Evolutionary conservation across 92 coral and sea anemone genomes (phyloP).

Genomic region (Epizoanthus ramosus): DNA sequence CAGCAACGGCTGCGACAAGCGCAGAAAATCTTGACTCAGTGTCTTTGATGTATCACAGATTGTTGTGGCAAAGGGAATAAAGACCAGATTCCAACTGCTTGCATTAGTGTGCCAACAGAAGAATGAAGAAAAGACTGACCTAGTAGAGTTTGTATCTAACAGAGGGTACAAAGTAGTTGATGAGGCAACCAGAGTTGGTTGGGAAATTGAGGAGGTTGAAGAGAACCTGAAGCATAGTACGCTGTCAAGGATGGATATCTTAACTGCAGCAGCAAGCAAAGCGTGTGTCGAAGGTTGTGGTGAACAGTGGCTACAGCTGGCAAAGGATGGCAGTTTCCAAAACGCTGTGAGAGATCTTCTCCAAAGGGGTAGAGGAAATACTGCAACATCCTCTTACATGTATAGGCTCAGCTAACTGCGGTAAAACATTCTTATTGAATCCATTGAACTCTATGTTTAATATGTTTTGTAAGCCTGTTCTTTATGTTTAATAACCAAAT

Average conservation of each 20-base stretch:
- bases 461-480: no score
- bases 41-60: slow-evolving; percentile 45
- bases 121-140: slow-evolving; percentile 21
- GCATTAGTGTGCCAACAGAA: slow-evolving; percentile 37
- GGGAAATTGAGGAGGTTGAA: slow-evolving; percentile 43
- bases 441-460: no score
- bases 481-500: no score
- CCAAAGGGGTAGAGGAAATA: no score
- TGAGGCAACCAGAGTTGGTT: slow-evolving; percentile 43
- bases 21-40: slow-evolving; percentile 21
- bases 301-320: no score
- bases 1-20: not conserved
- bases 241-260: slow-evolving; percentile 21
- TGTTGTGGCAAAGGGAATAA: slow-evolving; percentile 35
- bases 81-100: slow-evolving; percentile 30
- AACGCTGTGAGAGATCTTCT: no score
- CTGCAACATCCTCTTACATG: no score
- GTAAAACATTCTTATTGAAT: no score
- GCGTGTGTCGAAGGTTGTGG: no score
- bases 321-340: no score
- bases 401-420: no score
- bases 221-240: not conserved
- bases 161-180: slow-evolving; percentile 42
- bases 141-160: slow-evolving; percentile 48
- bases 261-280: not conserved